Evolutionary conservation across 2,888 invertebrate species (phyloP).

Genomic region (Drosophila lutescens): DNA sequence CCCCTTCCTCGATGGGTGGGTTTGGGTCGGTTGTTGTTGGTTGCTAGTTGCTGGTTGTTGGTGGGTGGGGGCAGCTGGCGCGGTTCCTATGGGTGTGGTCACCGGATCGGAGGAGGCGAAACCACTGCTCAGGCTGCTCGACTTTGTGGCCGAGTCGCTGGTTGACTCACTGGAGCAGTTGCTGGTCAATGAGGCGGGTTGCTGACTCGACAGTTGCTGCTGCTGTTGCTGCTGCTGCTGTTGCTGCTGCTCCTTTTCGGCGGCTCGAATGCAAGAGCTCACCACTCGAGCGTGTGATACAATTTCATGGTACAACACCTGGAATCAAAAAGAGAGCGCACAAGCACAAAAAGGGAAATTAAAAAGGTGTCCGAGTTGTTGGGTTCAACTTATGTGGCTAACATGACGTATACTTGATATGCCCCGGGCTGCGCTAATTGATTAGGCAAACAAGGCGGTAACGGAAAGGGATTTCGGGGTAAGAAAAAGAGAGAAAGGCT

Average conservation of each 20-base stretch:
- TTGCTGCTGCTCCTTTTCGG: conserved; percentile 85
- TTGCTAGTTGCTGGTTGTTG: conserved; percentile 7
- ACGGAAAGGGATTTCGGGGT: conserved; percentile 5
- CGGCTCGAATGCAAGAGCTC: conserved; percentile 90
- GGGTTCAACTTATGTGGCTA: conserved; percentile 29
- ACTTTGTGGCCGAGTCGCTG: conserved; percentile 66
- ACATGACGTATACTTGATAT: conserved; percentile 56
- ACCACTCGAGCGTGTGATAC: conserved; percentile 95
- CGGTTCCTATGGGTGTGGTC: conserved; percentile 43
- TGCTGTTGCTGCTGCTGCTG: conserved; percentile 39
- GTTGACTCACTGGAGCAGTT: conserved; percentile 77
- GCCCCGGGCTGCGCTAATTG: conserved; percentile 33
- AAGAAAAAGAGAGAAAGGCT: conserved; percentile 19
- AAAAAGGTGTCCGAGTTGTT: conserved; percentile 33
- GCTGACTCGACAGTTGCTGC: conserved; percentile 52
- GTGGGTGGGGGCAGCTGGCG: conserved; percentile 17
- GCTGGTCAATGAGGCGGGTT: conserved; percentile 70
- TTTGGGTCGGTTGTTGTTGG: conserved; percentile 1
- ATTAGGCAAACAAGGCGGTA: conserved; percentile 11
- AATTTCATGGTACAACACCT: conserved; percentile 97
- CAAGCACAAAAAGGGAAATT: conserved; percentile 34
- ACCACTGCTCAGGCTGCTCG: conserved; percentile 71
- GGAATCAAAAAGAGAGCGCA: conserved; percentile 77
- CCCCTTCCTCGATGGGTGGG: conserved; percentile 65
- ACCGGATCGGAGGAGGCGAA: conserved; percentile 69